Evolutionary conservation across 2,888 invertebrate genomes (phyloP), one percentile per base, ranked within the genome.

Genomic region (Epiblema foenella): DNA sequence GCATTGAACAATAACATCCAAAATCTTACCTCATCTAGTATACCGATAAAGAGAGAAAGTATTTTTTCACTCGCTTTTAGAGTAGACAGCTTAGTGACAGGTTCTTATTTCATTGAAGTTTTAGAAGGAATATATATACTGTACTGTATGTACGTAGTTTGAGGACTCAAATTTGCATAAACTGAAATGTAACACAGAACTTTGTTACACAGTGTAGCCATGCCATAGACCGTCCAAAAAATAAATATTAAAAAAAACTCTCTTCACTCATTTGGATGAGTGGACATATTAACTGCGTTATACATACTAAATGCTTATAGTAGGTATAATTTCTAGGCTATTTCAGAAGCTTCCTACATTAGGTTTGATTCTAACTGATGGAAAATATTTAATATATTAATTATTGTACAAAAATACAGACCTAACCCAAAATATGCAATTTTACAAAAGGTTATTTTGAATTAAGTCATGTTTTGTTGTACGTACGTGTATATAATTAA

Each of bases 1-100:
- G 71, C 75, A 74, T 75, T 70, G 51, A 69, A 60, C 59, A 73
- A 71, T 74, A 73, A 70, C 85, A 89, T 86, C 83, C 85, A 86
- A 79, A 75, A 72, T 81, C 77, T 74, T 87, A 90, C 87, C 86
- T 88, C 86, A 84, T 78, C 62, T 80, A 81, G 81, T 80, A 79
- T 81, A 83, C 77, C 74, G 74, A 67, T 74, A 75, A 72, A 73
- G 73, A 76, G 78, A 72, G 79, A n/a, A n/a, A 74, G 82, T 87
- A 89, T 89, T 85, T 90, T 90, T 90, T 79, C 85, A 87, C 80
- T 74, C 58, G 78, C 77, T 81, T 80, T 84, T 85, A 82, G 77
- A 73, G 58, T 70, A 77, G 68, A 63, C 60, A 29, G 57, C 58
- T 69, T 75, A 66, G 58, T 18, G 63, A 49, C 51, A 51, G 33